Evolutionary conservation across 2,888 invertebrate genomes (phyloP).

Genomic region (Hedya salicella): DNA sequence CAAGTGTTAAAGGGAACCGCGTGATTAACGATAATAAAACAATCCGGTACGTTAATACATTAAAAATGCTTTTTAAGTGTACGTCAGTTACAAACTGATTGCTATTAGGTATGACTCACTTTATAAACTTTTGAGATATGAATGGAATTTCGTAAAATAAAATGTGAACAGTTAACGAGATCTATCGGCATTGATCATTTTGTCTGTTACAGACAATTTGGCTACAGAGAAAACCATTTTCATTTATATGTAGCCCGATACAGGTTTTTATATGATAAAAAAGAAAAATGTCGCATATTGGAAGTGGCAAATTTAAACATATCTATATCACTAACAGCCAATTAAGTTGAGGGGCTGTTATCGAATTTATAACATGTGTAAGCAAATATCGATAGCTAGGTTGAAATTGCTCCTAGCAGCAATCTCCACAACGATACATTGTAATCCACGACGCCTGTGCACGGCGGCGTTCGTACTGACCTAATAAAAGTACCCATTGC

Average conservation of each 20-base stretch:
- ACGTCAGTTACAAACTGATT: constrained; percentile 5
- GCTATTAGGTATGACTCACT: constrained; percentile 7
- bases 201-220: too few species aligned
- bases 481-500: constrained; percentile 56
- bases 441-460: constrained; percentile 60
- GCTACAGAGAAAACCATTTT: too few species aligned
- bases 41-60: constrained; percentile 15
- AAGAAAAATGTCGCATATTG: too few species aligned
- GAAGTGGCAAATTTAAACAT: too few species aligned
- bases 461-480: constrained; percentile 57
- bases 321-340: constrained; percentile 1
- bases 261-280: too few species aligned
- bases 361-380: neutral
- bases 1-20: constrained; percentile 13
- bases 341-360: neutral
- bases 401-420: constrained; percentile 33
- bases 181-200: too few species aligned
- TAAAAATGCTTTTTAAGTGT: constrained; percentile 16
- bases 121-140: too few species aligned
- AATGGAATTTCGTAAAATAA: too few species aligned
- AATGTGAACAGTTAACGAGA: too few species aligned
- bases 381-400: constrained; percentile 12
- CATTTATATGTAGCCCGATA: too few species aligned
- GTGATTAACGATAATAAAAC: constrained; percentile 31
- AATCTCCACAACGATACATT: constrained; percentile 48